These are phyloP conservation scores for Drosophila villosipedis DNA, from an alignment of 2,888 invertebrate species.

Conservation along the genomic window DNA sequence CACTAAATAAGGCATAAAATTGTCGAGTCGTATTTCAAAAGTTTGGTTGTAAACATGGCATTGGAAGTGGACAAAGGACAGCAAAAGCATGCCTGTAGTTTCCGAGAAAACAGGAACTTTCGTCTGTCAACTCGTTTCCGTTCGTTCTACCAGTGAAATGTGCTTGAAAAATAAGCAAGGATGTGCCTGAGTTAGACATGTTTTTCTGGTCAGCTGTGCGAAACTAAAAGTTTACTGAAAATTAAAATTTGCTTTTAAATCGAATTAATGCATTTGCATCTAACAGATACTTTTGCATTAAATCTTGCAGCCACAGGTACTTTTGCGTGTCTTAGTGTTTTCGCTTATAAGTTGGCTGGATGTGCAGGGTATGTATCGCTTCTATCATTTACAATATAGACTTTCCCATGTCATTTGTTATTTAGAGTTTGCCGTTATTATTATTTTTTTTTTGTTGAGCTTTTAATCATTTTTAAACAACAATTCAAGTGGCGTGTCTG, in stretches of 20 bases:
- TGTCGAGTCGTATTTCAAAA: not conserved
- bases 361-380: constrained; percentile 21
- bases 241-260: not conserved
- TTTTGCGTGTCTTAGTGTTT: not conserved
- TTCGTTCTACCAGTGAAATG: not conserved
- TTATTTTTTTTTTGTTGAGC: constrained; percentile 33
- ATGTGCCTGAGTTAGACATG: not conserved
- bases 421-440: constrained; percentile 38
- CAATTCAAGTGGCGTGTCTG: constrained; percentile 64
- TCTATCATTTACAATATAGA: not conserved
- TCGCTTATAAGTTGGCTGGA: not conserved
- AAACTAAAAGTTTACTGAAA: not conserved
- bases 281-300: not conserved
- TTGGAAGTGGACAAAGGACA: not conserved
- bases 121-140: not conserved
- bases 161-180: not conserved
- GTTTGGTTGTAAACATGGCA: not conserved
- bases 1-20: not conserved
- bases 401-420: constrained; percentile 12
- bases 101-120: not conserved
- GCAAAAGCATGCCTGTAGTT: not conserved
- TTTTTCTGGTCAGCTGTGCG: not conserved
- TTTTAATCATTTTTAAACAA: constrained; percentile 74
- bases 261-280: not conserved
- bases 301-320: not conserved